phyloP scores from a whole-genome alignment of 2,797 vertebrate species.

The Mionectes olivaceus region DNA sequence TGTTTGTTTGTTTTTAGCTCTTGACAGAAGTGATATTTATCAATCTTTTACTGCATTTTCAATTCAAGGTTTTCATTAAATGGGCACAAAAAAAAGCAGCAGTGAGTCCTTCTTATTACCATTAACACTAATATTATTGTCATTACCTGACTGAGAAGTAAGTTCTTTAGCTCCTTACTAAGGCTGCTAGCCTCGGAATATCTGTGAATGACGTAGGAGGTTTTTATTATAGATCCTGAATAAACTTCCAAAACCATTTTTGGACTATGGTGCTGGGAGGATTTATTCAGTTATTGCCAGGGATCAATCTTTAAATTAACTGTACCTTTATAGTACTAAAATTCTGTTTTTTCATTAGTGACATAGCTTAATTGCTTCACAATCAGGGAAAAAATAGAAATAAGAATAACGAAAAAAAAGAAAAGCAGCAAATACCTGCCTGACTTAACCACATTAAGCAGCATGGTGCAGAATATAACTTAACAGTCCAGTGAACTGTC shows the following conservation, averaged over 20 bases:
- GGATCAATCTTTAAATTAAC: constrained; percentile 55
- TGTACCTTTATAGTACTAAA: constrained; percentile 55
- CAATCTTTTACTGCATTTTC: neutral
- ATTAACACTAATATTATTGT: neutral
- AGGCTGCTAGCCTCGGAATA: neutral
- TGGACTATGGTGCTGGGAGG: neutral
- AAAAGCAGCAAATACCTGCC: constrained; percentile 55
- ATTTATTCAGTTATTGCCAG: constrained; percentile 23
- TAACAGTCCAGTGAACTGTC: constrained; percentile 81
- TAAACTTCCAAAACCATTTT: constrained; percentile 54
- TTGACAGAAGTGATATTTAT: neutral
- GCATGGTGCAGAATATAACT: constrained; percentile 71
- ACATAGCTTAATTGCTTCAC: constrained; percentile 75
- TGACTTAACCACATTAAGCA: constrained; percentile 72
- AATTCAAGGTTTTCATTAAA: neutral
- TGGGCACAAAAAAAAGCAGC: neutral
- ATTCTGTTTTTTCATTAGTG: constrained; percentile 70
- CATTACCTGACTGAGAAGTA: neutral
- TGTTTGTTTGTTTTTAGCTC: neutral
- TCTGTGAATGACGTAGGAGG: neutral
- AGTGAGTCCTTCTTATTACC: neutral
- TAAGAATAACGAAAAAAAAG: constrained; percentile 39
- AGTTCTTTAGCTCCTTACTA: neutral
- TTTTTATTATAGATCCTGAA: neutral
- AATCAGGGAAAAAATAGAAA: constrained; percentile 63